Evolutionary conservation across 2,797 vertebrate species (phyloP).

Genomic region (Gymnothorax reevesii): DNA sequence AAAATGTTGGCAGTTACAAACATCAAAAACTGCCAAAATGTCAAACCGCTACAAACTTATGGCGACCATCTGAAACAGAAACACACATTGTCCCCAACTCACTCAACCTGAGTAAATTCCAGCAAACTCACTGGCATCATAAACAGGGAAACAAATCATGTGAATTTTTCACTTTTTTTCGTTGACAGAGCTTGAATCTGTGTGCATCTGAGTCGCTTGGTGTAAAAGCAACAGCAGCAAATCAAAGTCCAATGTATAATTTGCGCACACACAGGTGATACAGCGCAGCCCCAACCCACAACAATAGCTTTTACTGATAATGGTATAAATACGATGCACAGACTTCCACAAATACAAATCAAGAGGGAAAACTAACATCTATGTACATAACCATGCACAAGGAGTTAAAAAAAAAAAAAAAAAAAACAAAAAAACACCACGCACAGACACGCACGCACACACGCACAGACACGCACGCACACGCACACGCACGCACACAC

Average conservation of each 20-base stretch:
- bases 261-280: too few relatives aligned
- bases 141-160: not conserved
- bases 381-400: not conserved
- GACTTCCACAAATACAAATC: not conserved
- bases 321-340: not conserved
- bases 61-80: slow-evolving; percentile 1
- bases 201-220: too few relatives aligned
- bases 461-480: too few relatives aligned
- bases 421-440: too few relatives aligned
- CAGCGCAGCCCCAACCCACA: not conserved
- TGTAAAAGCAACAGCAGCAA: not conserved
- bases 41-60: not conserved
- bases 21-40: slow-evolving; percentile 22
- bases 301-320: not conserved
- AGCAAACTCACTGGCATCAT: not conserved
- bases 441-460: too few relatives aligned
- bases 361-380: not conserved
- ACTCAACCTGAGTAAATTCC: not conserved
- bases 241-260: not conserved
- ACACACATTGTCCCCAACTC: not conserved
- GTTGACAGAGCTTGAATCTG: not conserved
- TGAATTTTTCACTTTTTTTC: not conserved
- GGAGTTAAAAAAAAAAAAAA: not conserved
- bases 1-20: slow-evolving; percentile 26
- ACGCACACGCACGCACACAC: too few relatives aligned